Evolutionary conservation across 2,797 vertebrate genomes (phyloP), one percentile per base, ranked within the genome.

Genomic region (Heteromormyrus szaboi): DNA sequence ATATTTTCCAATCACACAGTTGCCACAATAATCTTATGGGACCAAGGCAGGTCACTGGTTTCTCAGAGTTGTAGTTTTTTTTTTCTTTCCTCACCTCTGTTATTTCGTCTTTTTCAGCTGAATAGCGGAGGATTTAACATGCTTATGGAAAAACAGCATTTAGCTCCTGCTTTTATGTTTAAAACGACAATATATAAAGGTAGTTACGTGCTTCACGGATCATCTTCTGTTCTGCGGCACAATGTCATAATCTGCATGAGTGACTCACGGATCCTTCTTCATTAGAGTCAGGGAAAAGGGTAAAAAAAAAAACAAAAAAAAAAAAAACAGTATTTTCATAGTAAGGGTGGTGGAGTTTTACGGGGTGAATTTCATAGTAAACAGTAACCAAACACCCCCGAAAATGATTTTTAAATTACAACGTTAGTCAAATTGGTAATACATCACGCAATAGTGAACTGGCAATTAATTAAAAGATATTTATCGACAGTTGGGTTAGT

Each of bases 21-120:
- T 96, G 96, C 95, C 93, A 93, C 93, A 94, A 96, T 97, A 97
- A 97, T 97, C 96, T 96, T 95, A 94, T 94, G 96, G 96, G 95
- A 96, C 93, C 94, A 93, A 91, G 91, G 90, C 91, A 96, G 97
- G 97, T 98, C 97, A 96, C 90, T 92, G 93, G 96, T 95, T 95
- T 92, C 91, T 93, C 94, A 93, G 93, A 93, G 76, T 62, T 37
- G 87, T 91, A 93, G 90, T 89, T 83, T 92, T 87, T 89, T 83
- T 90, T 85, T 85, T 92, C 25, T 25, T 89, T 76, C 2, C 91
- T 88, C 87, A 44, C 81, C 50, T 89, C 85, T 41, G 53, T 88
- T 53, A 76, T 86, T 91, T 84, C 87, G 86, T 91, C 53, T 81
- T 44, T 48, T 59, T 33, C 87, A 72, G 46, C 86, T 89, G 90